Evolutionary conservation across 2,888 invertebrate species (phyloP).

Genomic region (Crioceris asparagi): DNA sequence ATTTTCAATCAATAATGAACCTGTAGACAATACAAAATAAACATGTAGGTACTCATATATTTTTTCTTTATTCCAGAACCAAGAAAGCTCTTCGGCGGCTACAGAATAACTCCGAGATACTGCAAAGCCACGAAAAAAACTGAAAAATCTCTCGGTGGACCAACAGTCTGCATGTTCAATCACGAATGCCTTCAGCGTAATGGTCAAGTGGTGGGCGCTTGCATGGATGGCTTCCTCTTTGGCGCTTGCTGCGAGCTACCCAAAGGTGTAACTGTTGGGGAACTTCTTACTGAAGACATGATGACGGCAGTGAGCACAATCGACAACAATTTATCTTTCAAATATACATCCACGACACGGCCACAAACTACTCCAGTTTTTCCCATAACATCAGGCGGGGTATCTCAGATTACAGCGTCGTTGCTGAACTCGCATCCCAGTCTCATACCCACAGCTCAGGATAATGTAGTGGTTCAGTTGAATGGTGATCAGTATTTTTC

Average conservation of each 20-base stretch:
- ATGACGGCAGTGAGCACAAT: conserved; percentile 10
- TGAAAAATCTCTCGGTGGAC: conserved; percentile 43
- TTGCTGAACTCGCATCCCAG: conserved; percentile 34
- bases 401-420: conserved; percentile 46
- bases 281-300: conserved; percentile 17
- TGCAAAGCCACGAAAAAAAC: conserved; percentile 62
- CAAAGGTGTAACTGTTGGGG: conserved; percentile 29
- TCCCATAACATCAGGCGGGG: conserved; percentile 47
- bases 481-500: conserved; percentile 26
- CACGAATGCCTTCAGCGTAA: conserved; percentile 72
- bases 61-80: conserved; percentile 36
- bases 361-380: conserved; percentile 26
- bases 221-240: conserved; percentile 87
- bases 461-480: conserved; percentile 32
- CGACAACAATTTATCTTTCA: conserved; percentile 17
- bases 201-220: conserved; percentile 79
- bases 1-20: too few species aligned
- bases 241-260: conserved; percentile 81
- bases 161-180: conserved; percentile 87
- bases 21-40: too few species aligned
- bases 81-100: conserved; percentile 73
- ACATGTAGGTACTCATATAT: too few species aligned
- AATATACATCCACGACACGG: conserved; percentile 18
- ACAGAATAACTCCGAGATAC: conserved; percentile 71
- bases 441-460: conserved; percentile 33